Evolutionary conservation across 2,888 invertebrate species (phyloP), one percentile per base, ranked within the genome.

Genomic region (Bimastos eiseni): DNA sequence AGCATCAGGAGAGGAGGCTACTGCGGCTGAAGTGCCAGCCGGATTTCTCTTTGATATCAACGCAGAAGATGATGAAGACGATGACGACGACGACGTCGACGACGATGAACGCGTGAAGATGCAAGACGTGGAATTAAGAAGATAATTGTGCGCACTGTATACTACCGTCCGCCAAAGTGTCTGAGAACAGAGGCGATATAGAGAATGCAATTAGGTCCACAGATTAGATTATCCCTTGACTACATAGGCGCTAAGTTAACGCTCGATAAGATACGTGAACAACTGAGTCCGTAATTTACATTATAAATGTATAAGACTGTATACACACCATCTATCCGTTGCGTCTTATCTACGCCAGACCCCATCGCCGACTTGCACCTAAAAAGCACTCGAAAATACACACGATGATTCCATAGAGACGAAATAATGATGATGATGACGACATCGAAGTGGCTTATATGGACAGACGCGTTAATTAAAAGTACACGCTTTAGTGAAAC

Each of bases 201-300:
- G 8, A 70, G 70, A 70, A 70, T 70, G 70, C 70, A 70, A 70
- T 70, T 70, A 70, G 70, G 11, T 30, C 11, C 13, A 1, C 0
- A n/a, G 70, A 70, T 70, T n/a, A 70, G 70, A 70, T 70, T 70
- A 70, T 30, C 3, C n/a, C 1, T n/a, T 70, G 70, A 70, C 70
- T 70, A 70, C 70, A 70, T 70, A 70, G 70, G 70, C 70, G 70
- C n/a, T n/a, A n/a, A 70, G 70, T 70, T 70, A 70, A n/a, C n/a
- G 30, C 30, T 11, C 30, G 70, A 70, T 70, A 70, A 70, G 70
- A 70, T 70, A 70, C 30, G 70, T n/a, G 70, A 70, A 70, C 11
- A 70, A 70, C 70, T 70, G 11, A 70, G 70, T n/a, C 11, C n/a
- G 70, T 70, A 70, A 70, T 70, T 70, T 70, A 70, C 70, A 70